A percentile compares a stretch with the other conserved stretches of the same genome.
Conservation (phyloP, 2,113 vertebrate genomes). For the Mustelus asterias region DNA sequence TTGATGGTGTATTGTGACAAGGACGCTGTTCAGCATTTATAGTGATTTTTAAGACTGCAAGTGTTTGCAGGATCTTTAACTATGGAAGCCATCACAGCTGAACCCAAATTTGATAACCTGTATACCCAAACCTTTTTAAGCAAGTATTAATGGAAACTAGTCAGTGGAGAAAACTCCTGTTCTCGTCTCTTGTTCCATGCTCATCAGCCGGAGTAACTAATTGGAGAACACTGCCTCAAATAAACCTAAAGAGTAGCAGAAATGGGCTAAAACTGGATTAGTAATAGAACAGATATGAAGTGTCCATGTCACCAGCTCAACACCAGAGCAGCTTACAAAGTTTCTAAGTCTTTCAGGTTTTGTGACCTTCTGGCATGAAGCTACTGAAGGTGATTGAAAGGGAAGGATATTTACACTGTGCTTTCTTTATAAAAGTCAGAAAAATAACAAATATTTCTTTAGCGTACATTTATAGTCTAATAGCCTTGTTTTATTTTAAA, state of each 20-base stretch:
- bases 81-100: background rate
- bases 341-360: background rate
- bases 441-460: constrained; percentile 3
- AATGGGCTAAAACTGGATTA: background rate
- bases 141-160: background rate
- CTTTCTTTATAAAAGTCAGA: background rate
- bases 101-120: background rate
- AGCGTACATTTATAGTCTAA: background rate
- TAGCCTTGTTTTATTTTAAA: background rate
- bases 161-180: background rate
- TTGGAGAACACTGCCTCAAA: background rate
- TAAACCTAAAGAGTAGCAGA: background rate
- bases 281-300: background rate
- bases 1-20: background rate
- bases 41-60: background rate
- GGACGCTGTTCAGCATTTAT: background rate
- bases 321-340: background rate
- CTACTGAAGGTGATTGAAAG: background rate
- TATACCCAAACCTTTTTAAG: background rate
- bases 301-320: background rate
- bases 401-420: background rate
- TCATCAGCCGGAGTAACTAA: background rate
- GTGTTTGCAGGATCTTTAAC: background rate
- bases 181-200: background rate
- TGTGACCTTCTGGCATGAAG: background rate